Conservation (phyloP, 2,113 vertebrate genomes). For the Condylura cristata region DNA sequence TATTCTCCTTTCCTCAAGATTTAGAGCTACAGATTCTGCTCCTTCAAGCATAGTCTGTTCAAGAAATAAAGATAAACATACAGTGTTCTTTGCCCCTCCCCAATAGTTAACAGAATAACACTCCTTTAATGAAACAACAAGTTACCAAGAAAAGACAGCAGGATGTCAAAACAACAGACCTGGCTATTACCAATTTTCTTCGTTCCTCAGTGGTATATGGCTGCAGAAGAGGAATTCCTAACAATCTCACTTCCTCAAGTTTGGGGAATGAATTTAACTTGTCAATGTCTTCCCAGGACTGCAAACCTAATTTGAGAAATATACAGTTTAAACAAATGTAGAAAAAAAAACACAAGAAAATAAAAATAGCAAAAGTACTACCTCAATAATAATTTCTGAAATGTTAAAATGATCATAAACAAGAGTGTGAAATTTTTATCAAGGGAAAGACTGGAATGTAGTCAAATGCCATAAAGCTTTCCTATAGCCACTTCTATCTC, state of each 20-base stretch:
- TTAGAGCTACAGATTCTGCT: not conserved
- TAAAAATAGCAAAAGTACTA: conserved; percentile 38
- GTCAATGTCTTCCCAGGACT: conserved; percentile 95
- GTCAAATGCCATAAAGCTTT: not conserved
- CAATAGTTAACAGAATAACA: not conserved
- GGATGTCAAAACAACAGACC: conserved; percentile 77
- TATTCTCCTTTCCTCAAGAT: not conserved
- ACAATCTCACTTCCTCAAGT: conserved; percentile 93
- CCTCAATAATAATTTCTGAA: conserved; percentile 5
- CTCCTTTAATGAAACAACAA: not conserved
- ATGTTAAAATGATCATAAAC: conserved; percentile 12
- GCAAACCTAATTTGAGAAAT: conserved; percentile 90
- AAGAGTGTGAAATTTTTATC: not conserved
- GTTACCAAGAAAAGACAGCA: not conserved
- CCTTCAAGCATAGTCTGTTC: not conserved
- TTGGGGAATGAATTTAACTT: conserved; percentile 96
- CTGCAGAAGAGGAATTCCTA: conserved; percentile 95
- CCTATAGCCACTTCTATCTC: not conserved
- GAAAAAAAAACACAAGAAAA: conserved; percentile 31
- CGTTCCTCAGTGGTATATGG: conserved; percentile 93
- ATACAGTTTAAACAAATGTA: conserved; percentile 68
- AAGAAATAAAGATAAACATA: not conserved
- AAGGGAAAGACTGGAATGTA: not conserved
- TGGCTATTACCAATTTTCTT: conserved; percentile 93
- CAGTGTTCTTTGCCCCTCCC: not conserved